phyloP scores from a whole-genome alignment of 1,140 invertebrate species.

The Ephestia elutella region DNA sequence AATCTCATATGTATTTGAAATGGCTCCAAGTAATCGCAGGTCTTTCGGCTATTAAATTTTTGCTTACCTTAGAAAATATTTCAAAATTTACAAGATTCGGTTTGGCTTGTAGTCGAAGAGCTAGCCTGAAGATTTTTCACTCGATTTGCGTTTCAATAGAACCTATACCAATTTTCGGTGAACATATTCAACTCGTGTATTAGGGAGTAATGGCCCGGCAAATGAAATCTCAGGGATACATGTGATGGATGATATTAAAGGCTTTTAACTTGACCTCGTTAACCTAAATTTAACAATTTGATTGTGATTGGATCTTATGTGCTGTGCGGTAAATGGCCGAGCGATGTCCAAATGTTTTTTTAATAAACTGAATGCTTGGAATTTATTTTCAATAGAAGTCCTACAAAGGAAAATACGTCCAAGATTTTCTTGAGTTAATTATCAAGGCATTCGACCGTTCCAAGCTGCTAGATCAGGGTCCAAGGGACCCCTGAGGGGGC shows the following conservation, averaged over 20 bases:
- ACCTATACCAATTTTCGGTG: background rate
- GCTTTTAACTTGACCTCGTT: background rate
- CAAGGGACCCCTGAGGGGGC: too few species aligned
- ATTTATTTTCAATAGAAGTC: too few species aligned
- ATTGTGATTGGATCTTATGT: too few species aligned
- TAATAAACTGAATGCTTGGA: too few species aligned
- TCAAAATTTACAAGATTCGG: background rate
- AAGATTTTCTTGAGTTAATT: too few species aligned
- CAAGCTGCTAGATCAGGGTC: too few species aligned
- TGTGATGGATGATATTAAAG: conserved; percentile 1
- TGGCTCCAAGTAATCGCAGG: background rate
- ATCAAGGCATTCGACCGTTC: too few species aligned
- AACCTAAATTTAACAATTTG: too few species aligned
- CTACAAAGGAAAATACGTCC: too few species aligned
- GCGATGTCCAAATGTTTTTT: too few species aligned
- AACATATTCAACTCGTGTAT: conserved; percentile 2
- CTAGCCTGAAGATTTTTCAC: background rate
- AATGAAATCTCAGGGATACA: background rate
- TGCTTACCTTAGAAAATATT: background rate
- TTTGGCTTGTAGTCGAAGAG: background rate
- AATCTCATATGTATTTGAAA: background rate
- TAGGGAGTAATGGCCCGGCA: background rate
- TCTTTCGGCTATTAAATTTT: background rate
- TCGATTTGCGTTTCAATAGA: background rate
- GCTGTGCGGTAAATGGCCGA: too few species aligned